Conservation (phyloP, 2,797 vertebrate genomes). For the Chromobotia macracanthus region DNA sequence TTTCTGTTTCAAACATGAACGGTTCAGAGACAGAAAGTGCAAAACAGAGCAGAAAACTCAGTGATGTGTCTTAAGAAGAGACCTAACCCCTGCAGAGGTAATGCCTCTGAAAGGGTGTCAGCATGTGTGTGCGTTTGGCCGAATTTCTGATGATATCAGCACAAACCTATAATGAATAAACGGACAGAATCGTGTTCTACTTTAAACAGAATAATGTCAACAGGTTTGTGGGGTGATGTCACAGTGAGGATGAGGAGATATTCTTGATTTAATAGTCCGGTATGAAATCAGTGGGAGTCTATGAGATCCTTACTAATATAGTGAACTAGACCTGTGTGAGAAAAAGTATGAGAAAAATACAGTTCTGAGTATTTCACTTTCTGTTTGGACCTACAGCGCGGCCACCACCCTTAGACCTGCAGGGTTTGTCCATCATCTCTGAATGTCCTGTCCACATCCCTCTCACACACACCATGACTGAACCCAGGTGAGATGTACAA, state of each 20-base stretch:
- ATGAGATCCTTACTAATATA: too few relatives aligned
- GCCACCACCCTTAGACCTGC: conserved; percentile 91
- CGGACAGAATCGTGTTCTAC: too few relatives aligned
- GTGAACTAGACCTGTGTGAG: neutral
- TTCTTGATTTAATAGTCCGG: too few relatives aligned
- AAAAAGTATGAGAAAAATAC: neutral
- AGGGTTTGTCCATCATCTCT: conserved; percentile 90
- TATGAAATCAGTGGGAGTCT: too few relatives aligned
- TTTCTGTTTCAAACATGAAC: neutral
- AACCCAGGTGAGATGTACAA: conserved; percentile 82
- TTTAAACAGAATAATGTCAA: too few relatives aligned
- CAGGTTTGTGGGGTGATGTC: neutral
- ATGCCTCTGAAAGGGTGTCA: conserved; percentile 25
- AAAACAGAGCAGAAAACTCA: conserved; percentile 2
- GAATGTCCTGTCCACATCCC: conserved; percentile 82
- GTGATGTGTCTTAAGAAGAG: neutral
- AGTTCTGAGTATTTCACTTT: neutral
- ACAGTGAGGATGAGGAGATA: neutral
- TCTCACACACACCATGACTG: conserved; percentile 83
- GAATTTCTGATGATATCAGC: neutral
- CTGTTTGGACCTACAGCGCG: conserved; percentile 77
- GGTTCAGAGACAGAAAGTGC: conserved; percentile 7
- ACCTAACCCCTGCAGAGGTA: neutral
- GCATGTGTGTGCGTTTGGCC: neutral
- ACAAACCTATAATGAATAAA: too few relatives aligned